Percentiles rank a stretch among this genome's conserved stretches.
Evolutionary conservation across 2,797 vertebrate species (phyloP).

Genomic region (Eutrigla gurnardus): DNA sequence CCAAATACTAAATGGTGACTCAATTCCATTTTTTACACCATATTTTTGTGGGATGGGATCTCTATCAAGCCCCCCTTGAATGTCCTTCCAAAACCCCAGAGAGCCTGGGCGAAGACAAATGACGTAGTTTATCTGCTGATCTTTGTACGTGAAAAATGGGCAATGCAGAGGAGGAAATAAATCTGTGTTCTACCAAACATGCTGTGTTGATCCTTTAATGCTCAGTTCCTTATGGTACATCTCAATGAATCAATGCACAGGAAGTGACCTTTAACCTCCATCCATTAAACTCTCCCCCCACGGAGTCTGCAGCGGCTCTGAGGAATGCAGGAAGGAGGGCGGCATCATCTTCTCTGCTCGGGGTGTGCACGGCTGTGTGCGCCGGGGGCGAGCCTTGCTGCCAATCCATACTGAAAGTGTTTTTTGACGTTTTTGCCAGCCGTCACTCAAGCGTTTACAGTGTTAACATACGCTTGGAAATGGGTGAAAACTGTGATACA

Average conservation of each 20-base stretch:
- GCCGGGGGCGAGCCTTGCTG: neutral
- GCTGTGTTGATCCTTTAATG: conserved; percentile 35
- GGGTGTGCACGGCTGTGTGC: neutral
- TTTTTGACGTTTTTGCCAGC: neutral
- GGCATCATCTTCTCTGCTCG: conserved; percentile 17
- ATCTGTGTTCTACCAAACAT: neutral
- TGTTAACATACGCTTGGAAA: no score
- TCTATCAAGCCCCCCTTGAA: neutral
- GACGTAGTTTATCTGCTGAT: neutral
- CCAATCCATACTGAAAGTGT: neutral
- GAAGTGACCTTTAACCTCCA: conserved; percentile 79
- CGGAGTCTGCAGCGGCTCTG: conserved; percentile 43
- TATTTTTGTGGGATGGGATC: neutral
- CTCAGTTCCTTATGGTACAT: conserved; percentile 51
- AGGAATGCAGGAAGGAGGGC: conserved; percentile 75
- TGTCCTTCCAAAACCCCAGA: neutral
- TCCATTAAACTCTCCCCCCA: conserved; percentile 67
- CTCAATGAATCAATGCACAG: conserved; percentile 76
- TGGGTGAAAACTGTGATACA: no score
- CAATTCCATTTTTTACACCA: neutral
- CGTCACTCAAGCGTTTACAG: neutral
- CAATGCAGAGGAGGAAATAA: neutral
- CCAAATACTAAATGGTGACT: neutral
- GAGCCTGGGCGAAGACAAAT: neutral
- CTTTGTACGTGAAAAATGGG: neutral